A percentile compares a stretch with the other conserved stretches of the same genome.
phyloP scores from a whole-genome alignment of 2,113 vertebrate genomes.

The Apodemus speciosus region DNA sequence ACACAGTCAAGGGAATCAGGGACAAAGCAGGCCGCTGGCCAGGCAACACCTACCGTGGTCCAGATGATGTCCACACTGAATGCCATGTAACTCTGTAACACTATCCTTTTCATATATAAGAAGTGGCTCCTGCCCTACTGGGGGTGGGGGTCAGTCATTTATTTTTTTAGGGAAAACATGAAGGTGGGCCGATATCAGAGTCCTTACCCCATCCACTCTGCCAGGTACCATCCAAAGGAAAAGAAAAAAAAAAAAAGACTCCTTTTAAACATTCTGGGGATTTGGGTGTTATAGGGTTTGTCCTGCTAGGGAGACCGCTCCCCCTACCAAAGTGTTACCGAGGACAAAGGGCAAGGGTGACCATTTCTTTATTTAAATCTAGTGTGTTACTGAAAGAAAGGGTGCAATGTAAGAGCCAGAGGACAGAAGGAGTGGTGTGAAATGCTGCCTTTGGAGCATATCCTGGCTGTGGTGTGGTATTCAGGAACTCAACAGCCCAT shows the following conservation, averaged over 20 bases:
- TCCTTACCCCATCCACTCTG: not conserved
- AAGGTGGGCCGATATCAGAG: not conserved
- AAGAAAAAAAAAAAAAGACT: not conserved
- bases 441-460: not conserved
- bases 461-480: rapidly evolving
- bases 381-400: not conserved
- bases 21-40: not conserved
- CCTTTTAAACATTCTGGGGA: not conserved
- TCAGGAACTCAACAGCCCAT: not conserved
- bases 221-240: not conserved
- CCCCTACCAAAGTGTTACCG: not conserved
- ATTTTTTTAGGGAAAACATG: not conserved
- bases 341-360: not conserved
- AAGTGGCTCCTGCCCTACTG: not conserved
- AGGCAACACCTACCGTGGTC: rapidly evolving
- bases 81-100: rapidly evolving
- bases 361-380: not conserved
- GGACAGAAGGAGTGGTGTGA: no score
- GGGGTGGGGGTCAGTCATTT: not conserved
- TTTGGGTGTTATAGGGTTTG: not conserved
- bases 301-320: not conserved
- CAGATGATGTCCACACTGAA: not conserved
- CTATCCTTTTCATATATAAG: not conserved
- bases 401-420: not conserved
- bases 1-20: not conserved